Evolutionary conservation across 2,888 invertebrate genomes (phyloP).

Genomic region (Phanerotoma sp.): DNA sequence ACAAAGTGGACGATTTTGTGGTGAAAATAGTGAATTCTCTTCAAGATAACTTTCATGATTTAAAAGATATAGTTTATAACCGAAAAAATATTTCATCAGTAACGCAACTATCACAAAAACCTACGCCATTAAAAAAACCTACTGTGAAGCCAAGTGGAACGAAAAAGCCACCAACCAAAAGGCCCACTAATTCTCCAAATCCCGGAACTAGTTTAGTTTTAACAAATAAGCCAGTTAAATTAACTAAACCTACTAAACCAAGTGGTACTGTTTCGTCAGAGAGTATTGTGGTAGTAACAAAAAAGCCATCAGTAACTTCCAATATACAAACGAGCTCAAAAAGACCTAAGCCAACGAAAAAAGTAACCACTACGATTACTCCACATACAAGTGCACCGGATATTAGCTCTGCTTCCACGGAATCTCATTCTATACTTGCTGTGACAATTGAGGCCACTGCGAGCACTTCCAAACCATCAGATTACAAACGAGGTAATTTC

Average conservation of each 20-base stretch:
- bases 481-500: no score
- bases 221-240: constrained; percentile 25
- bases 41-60: constrained; percentile 78
- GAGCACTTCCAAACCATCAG: no score
- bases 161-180: constrained; percentile 46
- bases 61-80: constrained; percentile 74
- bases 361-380: constrained; percentile 49
- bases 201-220: constrained; percentile 14
- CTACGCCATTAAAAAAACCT: constrained; percentile 37
- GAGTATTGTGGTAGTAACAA: constrained; percentile 40
- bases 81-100: constrained; percentile 52
- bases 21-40: constrained; percentile 81
- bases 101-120: constrained; percentile 37
- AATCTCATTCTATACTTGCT: not conserved
- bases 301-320: constrained; percentile 47
- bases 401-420: constrained; percentile 40
- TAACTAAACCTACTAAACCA: constrained; percentile 36
- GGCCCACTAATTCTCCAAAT: constrained; percentile 24
- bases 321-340: constrained; percentile 56
- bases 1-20: constrained; percentile 80
- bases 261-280: constrained; percentile 34
- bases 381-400: constrained; percentile 36
- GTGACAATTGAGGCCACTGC: constrained; percentile 45
- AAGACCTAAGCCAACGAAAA: constrained; percentile 55
- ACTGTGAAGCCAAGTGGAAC: constrained; percentile 46